phyloP scores from a whole-genome alignment of 2,113 vertebrate genomes.

The Prietella phreatophila region DNA sequence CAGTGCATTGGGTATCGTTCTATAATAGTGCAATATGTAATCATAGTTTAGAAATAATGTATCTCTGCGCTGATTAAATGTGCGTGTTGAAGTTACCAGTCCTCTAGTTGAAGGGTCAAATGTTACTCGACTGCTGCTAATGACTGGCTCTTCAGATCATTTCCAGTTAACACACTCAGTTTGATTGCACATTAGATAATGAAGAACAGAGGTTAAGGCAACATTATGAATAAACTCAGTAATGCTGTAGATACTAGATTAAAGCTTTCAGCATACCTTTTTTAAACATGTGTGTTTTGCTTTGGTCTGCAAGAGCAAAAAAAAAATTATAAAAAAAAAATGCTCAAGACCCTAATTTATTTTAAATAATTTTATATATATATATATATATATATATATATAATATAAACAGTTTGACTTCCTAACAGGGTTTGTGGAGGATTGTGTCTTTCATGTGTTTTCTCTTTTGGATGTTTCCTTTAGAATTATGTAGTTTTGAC shows the following conservation, averaged over 20 bases:
- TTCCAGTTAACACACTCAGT: background rate
- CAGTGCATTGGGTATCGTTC: background rate
- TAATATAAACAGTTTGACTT: background rate
- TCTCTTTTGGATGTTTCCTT: background rate
- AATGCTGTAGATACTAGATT: background rate
- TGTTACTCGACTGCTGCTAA: background rate
- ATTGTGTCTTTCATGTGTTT: background rate
- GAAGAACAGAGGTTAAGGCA: background rate
- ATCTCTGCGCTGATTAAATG: constrained; percentile 8
- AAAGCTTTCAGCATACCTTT: background rate
- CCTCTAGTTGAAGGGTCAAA: constrained; percentile 15
- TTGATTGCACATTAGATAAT: constrained; percentile 5
- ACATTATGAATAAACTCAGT: background rate
- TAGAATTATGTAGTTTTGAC: background rate
- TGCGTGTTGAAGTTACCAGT: background rate
- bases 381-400: background rate
- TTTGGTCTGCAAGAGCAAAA: background rate
- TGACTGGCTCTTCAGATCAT: constrained; percentile 17
- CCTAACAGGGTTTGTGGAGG: background rate
- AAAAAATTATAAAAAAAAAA: background rate
- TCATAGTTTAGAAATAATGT: background rate
- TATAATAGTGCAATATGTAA: background rate
- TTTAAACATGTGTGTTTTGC: background rate
- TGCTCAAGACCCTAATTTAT: background rate
- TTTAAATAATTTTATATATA: background rate